Percentiles rank a stretch among this genome's conserved stretches.
Evolutionary conservation across 1,140 invertebrate genomes (phyloP).

Genomic region (Hesperophylax magnus): DNA sequence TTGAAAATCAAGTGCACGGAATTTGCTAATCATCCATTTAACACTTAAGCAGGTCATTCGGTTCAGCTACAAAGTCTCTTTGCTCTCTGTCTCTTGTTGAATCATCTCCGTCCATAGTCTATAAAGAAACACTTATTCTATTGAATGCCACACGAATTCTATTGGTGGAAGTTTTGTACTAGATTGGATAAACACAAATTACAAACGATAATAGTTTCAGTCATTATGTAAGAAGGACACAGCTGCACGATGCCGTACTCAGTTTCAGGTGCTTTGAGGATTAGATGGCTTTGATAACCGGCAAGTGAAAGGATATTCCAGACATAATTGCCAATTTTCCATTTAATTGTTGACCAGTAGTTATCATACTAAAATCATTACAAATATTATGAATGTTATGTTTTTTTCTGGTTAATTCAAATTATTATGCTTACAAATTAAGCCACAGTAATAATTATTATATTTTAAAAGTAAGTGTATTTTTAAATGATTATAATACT

Average conservation of each 20-base stretch:
- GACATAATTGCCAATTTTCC: neutral
- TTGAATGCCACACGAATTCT: neutral
- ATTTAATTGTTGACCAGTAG: neutral
- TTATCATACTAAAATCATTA: too few relatives aligned
- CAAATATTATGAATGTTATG: too few relatives aligned
- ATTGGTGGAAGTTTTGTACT: conserved; percentile 1
- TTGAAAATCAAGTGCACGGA: neutral
- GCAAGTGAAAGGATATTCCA: neutral
- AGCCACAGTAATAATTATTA: too few relatives aligned
- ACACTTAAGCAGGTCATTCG: neutral
- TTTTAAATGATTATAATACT: too few relatives aligned
- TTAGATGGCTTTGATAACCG: too few relatives aligned
- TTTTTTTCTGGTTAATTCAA: too few relatives aligned
- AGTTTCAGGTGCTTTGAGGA: neutral
- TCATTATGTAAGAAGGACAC: neutral
- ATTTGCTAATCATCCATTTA: conserved; percentile 9
- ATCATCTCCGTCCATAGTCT: too few relatives aligned
- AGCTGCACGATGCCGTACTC: neutral
- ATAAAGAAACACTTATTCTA: too few relatives aligned
- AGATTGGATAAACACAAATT: conserved; percentile 14
- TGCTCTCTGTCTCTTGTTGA: neutral
- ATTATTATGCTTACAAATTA: too few relatives aligned
- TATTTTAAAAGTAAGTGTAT: too few relatives aligned
- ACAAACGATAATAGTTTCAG: too few relatives aligned
- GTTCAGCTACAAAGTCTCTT: neutral